phyloP scores from a whole-genome alignment of 2,797 vertebrate species.

The Enteromius viviparus region DNA sequence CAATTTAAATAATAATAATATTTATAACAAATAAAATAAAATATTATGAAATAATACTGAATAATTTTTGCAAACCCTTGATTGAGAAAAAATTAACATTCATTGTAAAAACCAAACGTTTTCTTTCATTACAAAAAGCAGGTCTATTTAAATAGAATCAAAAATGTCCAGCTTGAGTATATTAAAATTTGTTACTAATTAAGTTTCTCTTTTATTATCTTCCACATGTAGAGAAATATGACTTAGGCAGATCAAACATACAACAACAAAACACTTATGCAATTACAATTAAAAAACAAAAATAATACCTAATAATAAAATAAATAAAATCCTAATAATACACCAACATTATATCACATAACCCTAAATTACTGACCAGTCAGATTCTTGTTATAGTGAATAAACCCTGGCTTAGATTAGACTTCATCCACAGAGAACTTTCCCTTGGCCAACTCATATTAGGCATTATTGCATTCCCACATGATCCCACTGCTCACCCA shows the following conservation, averaged over 20 bases:
- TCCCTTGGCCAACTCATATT: conserved; percentile 23
- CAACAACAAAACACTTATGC: too few species aligned
- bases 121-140: neutral
- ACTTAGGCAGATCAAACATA: too few species aligned
- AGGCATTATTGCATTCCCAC: conserved; percentile 34
- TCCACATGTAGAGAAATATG: too few species aligned
- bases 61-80: neutral
- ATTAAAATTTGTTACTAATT: neutral
- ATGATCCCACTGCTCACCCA: conserved; percentile 53
- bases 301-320: too few species aligned
- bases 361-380: neutral
- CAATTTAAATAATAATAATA: too few species aligned
- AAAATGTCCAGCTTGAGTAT: neutral
- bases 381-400: neutral
- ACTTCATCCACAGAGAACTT: conserved; percentile 37
- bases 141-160: neutral
- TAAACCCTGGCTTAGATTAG: conserved; percentile 47
- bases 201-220: too few species aligned
- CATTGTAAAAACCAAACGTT: neutral
- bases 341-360: too few species aligned
- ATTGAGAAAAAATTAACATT: neutral
- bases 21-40: neutral
- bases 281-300: too few species aligned
- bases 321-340: too few species aligned
- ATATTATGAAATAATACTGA: neutral